Evolutionary conservation across 1,140 invertebrate species (phyloP).

Genomic region (Psilanteris sp.): DNA sequence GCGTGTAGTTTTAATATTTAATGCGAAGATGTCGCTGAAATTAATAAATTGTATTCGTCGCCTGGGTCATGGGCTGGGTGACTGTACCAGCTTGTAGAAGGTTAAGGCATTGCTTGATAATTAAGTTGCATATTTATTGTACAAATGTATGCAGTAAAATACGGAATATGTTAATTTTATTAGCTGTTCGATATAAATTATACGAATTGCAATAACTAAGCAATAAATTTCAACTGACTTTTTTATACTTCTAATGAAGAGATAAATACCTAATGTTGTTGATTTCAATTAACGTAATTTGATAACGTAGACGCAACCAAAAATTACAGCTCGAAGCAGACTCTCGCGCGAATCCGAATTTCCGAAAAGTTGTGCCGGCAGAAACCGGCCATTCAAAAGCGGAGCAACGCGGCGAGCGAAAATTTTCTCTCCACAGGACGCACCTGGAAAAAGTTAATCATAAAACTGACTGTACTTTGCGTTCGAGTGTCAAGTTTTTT

Average conservation of each 20-base stretch:
- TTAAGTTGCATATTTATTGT: slow-evolving; percentile 60
- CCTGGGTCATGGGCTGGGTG: slow-evolving; percentile 17
- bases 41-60: slow-evolving; percentile 53
- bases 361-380: too few species aligned
- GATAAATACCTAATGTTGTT: slow-evolving; percentile 40
- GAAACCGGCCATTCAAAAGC: too few species aligned
- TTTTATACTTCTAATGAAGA: slow-evolving; percentile 34
- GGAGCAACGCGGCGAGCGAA: too few species aligned
- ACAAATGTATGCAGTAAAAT: slow-evolving; percentile 55
- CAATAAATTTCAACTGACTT: slow-evolving; percentile 29
- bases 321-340: too few species aligned
- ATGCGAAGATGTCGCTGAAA: slow-evolving; percentile 51
- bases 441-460: too few species aligned
- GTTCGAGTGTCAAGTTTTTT: too few species aligned
- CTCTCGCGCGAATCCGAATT: too few species aligned
- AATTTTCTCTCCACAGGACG: too few species aligned
- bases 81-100: slow-evolving; percentile 21
- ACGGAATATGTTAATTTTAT: slow-evolving; percentile 60
- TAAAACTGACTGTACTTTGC: too few species aligned
- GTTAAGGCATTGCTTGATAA: slow-evolving; percentile 45
- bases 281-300: slow-evolving; percentile 40
- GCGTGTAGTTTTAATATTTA: slow-evolving; percentile 47
- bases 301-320: too few species aligned
- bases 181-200: slow-evolving; percentile 50
- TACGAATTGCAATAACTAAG: slow-evolving; percentile 27